Percentiles rank a stretch among this genome's conserved stretches.
These are phyloP conservation scores for Gallinago stenura DNA, from an alignment of 2,797 vertebrate species.

Conservation along the genomic window DNA sequence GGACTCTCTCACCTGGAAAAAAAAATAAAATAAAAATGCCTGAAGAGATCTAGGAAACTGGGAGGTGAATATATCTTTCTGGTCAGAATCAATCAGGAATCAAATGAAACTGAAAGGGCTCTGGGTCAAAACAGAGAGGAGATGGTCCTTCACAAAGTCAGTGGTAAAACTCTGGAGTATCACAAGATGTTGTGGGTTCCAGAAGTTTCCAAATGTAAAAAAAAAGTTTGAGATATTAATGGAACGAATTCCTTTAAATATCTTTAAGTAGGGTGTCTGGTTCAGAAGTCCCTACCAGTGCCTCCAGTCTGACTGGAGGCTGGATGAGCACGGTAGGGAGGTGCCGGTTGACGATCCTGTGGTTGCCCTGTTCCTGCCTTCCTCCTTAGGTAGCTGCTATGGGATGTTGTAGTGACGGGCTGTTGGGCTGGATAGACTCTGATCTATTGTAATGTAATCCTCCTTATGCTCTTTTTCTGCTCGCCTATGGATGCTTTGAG, in stretches of 20 bases:
- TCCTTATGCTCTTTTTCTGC: background rate
- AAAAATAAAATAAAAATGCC: background rate
- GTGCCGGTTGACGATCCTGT: background rate
- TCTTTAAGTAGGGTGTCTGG: background rate
- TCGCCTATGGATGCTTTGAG: accelerated
- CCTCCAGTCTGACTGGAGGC: background rate
- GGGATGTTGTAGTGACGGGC: background rate
- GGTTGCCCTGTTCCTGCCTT: background rate
- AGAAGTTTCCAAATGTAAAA: background rate
- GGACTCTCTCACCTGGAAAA: background rate
- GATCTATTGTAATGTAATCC: background rate
- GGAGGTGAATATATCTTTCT: background rate
- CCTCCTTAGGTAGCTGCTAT: background rate
- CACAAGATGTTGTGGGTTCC: background rate
- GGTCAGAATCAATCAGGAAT: background rate
- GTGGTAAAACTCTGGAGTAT: background rate
- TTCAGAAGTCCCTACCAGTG: background rate
- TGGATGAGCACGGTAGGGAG: background rate
- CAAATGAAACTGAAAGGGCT: background rate
- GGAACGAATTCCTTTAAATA: background rate
- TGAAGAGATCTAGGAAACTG: background rate
- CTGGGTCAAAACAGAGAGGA: background rate
- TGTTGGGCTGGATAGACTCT: background rate
- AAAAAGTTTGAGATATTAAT: background rate
- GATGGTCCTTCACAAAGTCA: background rate